These are phyloP conservation scores for Pasiphila rectangulata DNA, from an alignment of 2,888 invertebrate genomes.

Conservation along the genomic window DNA sequence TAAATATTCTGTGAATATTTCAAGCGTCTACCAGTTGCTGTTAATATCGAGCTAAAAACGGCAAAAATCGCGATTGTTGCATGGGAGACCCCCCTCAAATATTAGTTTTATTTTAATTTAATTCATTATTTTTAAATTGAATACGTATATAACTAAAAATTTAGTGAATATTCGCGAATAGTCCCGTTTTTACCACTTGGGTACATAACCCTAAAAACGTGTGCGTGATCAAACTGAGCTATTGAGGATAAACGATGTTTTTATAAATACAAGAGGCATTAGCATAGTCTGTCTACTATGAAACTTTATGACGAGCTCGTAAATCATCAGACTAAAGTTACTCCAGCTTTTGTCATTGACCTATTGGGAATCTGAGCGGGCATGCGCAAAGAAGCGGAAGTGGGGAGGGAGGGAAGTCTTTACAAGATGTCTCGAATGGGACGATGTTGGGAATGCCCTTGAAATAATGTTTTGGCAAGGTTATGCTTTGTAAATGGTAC, in stretches of 20 bases:
- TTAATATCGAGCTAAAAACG: too few relatives aligned
- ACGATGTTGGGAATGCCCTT: constrained; percentile 53
- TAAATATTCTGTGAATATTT: too few relatives aligned
- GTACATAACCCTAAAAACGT: constrained; percentile 41
- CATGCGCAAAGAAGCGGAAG: constrained; percentile 47
- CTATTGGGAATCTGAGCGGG: constrained; percentile 40
- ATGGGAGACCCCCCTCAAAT: too few relatives aligned
- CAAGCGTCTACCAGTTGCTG: too few relatives aligned
- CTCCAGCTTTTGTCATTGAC: constrained; percentile 43
- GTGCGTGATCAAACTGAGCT: constrained; percentile 57
- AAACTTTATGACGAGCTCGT: constrained; percentile 37
- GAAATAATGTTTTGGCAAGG: constrained; percentile 58
- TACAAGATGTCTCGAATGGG: constrained; percentile 45
- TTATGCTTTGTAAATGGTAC: constrained; percentile 43
- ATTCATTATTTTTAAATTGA: too few relatives aligned
- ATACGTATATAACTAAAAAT: too few relatives aligned
- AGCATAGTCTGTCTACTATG: constrained; percentile 19
- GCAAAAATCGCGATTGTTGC: too few relatives aligned
- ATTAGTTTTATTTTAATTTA: too few relatives aligned
- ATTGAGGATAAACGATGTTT: constrained; percentile 50
- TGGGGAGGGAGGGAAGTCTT: constrained; percentile 40
- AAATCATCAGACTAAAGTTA: constrained; percentile 46
- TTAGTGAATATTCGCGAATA: too few relatives aligned
- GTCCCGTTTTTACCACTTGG: too few relatives aligned
- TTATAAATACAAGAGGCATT: constrained; percentile 31